Evolutionary conservation across 2,113 vertebrate species (phyloP).

Genomic region (Lepus timidus): DNA sequence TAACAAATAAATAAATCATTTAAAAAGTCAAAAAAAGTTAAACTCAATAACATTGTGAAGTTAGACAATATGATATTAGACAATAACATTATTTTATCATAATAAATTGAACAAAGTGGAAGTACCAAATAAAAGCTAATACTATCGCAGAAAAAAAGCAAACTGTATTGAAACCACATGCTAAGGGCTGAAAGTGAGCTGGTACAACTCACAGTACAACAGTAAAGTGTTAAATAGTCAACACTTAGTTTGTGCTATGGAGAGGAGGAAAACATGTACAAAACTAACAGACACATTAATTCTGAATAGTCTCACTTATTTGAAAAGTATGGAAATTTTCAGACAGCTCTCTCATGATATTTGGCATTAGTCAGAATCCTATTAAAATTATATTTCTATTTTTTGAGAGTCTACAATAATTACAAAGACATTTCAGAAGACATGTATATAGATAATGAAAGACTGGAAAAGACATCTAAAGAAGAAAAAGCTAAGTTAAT

Average conservation of each 20-base stretch:
- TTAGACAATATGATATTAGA: background rate
- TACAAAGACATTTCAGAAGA: background rate
- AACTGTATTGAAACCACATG: background rate
- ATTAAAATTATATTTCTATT: background rate
- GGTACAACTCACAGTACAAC: rapidly evolving
- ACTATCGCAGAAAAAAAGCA: background rate
- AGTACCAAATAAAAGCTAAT: background rate
- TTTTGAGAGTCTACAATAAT: background rate
- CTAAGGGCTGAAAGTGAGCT: background rate
- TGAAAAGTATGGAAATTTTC: background rate
- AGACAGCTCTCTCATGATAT: background rate
- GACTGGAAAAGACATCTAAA: background rate
- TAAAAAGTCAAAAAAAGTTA: constrained; percentile 64
- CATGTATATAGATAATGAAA: background rate
- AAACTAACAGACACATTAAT: background rate
- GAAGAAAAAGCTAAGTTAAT: background rate
- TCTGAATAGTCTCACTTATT: too few relatives aligned
- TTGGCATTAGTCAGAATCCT: background rate
- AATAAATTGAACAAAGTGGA: background rate
- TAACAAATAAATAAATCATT: background rate
- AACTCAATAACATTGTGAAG: constrained; percentile 14
- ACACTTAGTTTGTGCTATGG: background rate
- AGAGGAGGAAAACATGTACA: background rate
- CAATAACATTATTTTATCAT: background rate
- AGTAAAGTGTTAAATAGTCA: background rate